Evolutionary conservation across 2,113 vertebrate species (phyloP).

Genomic region (Nansenia antarctica): DNA sequence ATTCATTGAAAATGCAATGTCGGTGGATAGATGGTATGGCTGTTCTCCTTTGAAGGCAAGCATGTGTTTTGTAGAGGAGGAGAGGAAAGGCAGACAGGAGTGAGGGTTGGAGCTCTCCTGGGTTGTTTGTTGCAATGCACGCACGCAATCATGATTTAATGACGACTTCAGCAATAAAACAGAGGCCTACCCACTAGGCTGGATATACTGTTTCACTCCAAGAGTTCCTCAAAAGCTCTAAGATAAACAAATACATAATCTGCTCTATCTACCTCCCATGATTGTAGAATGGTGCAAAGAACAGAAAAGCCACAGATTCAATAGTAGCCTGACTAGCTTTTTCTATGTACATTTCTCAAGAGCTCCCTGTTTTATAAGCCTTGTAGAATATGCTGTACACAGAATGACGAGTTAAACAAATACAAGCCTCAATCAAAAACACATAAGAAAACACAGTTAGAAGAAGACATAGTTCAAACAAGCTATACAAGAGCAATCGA

Average conservation of each 20-base stretch:
- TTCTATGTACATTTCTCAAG: neutral
- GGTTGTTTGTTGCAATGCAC: slow-evolving; percentile 22
- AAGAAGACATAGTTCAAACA: too few relatives aligned
- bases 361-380: neutral
- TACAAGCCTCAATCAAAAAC: too few relatives aligned
- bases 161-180: slow-evolving; percentile 36
- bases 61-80: neutral
- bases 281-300: too few relatives aligned
- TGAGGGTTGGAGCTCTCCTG: neutral
- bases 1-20: neutral
- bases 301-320: too few relatives aligned
- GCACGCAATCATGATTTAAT: slow-evolving; percentile 40
- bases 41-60: neutral
- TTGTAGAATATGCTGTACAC: too few relatives aligned
- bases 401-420: too few relatives aligned
- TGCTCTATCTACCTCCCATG: too few relatives aligned
- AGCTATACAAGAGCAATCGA: too few relatives aligned
- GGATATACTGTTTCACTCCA: neutral
- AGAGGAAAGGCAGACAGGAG: neutral
- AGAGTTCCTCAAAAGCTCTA: neutral
- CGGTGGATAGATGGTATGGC: neutral
- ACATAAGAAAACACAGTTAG: too few relatives aligned
- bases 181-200: slow-evolving; percentile 11
- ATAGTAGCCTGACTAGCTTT: too few relatives aligned
- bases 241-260: neutral